These are phyloP conservation scores for Picathartes gymnocephalus DNA, from an alignment of 2,113 vertebrate species.

Conservation along the genomic window DNA sequence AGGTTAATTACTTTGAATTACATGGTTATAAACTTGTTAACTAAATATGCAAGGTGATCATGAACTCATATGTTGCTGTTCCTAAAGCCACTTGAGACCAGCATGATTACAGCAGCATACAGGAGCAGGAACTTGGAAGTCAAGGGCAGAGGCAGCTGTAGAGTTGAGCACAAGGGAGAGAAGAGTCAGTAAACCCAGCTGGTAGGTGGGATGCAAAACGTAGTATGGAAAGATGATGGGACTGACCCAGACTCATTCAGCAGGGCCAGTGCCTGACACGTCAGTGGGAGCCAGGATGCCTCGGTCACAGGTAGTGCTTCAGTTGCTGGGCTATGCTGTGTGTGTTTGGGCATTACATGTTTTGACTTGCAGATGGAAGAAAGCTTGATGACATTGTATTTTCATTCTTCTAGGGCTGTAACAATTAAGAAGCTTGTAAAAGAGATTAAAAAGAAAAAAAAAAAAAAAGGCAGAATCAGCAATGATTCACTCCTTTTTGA, in stretches of 20 bases:
- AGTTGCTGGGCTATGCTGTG: neutral
- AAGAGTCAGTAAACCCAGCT: neutral
- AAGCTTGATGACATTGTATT: neutral
- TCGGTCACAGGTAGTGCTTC: neutral
- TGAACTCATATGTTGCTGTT: neutral
- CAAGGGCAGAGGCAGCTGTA: neutral
- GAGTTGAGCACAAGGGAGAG: neutral
- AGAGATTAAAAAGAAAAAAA: neutral
- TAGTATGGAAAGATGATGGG: rapidly evolving
- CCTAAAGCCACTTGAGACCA: neutral
- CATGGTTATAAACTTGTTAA: neutral
- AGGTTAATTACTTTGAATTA: neutral
- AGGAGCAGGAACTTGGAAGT: neutral
- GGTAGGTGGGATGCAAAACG: neutral
- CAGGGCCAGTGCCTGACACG: neutral
- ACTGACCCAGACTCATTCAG: neutral
- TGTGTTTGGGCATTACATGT: neutral
- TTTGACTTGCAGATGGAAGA: neutral
- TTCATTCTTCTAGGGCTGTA: neutral
- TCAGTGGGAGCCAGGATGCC: neutral
- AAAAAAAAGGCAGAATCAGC: neutral
- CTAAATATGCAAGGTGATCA: neutral
- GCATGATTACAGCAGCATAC: neutral
- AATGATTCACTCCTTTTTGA: neutral
- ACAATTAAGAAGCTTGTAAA: neutral